A percentile compares a stretch with the other conserved stretches of the same genome.
These are phyloP conservation scores for Turdus rufiventris DNA, from an alignment of 2,113 vertebrate species.

Conservation along the genomic window DNA sequence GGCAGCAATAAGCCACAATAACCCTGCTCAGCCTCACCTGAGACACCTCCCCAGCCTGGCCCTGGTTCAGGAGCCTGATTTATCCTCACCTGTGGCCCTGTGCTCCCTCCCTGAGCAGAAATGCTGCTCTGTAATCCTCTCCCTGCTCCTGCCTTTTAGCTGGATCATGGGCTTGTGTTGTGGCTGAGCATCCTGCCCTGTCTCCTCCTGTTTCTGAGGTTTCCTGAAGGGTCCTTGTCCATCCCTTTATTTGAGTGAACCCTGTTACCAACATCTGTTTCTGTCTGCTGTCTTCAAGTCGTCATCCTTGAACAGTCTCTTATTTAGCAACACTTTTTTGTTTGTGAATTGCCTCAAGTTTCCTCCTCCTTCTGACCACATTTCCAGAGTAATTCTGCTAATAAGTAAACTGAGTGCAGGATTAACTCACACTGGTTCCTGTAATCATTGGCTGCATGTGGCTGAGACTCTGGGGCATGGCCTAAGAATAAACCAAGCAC, in stretches of 20 bases:
- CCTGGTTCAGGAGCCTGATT: not conserved
- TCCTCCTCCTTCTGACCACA: not conserved
- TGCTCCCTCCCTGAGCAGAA: accelerated
- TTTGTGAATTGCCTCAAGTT: not conserved
- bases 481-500: not conserved
- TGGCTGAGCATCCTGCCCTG: not conserved
- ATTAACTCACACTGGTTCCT: not conserved
- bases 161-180: accelerated
- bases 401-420: not conserved
- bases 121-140: accelerated
- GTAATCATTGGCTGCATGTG: not conserved
- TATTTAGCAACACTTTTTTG: not conserved
- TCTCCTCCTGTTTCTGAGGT: accelerated
- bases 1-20: not conserved
- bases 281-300: not conserved
- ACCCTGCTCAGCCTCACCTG: not conserved
- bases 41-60: too few relatives aligned
- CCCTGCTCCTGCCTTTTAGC: not conserved
- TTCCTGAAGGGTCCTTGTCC: accelerated
- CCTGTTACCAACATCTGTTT: not conserved
- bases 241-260: not conserved
- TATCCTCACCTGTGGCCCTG: not conserved
- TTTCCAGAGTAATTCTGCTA: not conserved
- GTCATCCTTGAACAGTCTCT: not conserved
- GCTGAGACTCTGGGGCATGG: not conserved